phyloP scores from a whole-genome alignment of 2,888 invertebrate genomes.

The Sclerodermus sp. region DNA sequence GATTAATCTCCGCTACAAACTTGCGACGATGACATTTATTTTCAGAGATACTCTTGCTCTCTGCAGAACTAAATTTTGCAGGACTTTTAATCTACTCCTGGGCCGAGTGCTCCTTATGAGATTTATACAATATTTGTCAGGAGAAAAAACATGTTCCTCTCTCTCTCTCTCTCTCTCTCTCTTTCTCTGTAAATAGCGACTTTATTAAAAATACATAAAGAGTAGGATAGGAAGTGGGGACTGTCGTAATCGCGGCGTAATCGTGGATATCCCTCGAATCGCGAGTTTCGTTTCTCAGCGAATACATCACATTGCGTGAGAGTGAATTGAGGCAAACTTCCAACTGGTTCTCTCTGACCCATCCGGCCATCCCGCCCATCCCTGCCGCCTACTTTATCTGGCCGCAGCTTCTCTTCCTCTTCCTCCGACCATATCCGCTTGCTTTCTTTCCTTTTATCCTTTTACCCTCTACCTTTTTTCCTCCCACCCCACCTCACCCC shows the following conservation, averaged over 20 bases:
- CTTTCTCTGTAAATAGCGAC: background rate
- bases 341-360: constrained; percentile 24
- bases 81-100: too few relatives aligned
- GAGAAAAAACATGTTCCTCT: background rate
- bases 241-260: too few relatives aligned
- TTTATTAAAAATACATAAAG: too few relatives aligned
- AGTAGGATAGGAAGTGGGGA: too few relatives aligned
- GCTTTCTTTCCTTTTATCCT: background rate
- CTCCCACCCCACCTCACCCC: background rate
- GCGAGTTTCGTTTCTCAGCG: constrained; percentile 5
- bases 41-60: background rate
- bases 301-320: constrained; percentile 20
- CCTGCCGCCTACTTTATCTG: too few relatives aligned
- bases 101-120: too few relatives aligned
- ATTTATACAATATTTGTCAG: too few relatives aligned
- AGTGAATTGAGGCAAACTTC: constrained; percentile 11
- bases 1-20: constrained; percentile 15
- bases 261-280: too few relatives aligned
- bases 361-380: too few relatives aligned
- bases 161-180: background rate
- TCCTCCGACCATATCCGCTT: too few relatives aligned
- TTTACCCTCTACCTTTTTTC: background rate
- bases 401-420: background rate
- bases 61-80: too few relatives aligned
- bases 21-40: constrained; percentile 1